Base-by-base conservation (phyloP, 35 echinoderm and acorn worm species). In the Amphiura filiformis region DNA sequence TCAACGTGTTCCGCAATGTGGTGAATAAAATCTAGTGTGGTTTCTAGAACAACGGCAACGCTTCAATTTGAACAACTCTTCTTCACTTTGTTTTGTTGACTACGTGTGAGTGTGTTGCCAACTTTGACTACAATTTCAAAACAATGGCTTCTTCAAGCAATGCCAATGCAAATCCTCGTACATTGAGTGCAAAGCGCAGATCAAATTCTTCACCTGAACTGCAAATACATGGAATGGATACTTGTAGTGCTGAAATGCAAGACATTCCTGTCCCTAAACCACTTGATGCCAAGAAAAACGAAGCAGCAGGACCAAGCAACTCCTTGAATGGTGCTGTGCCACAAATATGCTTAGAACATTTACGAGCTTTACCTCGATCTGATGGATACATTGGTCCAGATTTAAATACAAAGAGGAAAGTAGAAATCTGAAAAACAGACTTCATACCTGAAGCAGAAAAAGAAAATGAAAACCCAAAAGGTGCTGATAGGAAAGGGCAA, bases 201-300 rank as follows among this genome's bases (percentile, higher is more conserved):
- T 96, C 94, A 4, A 92, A 92, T 38, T 96, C 94, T 0, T 92
- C 94, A 31, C 94, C 94, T n/a, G 90, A 96, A 61, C 77, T 96
- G 38, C 90, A 89, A 22, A 52, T 89, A 75, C 39, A 86, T 47
- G 86, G 44, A 18, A 87, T 39, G 34, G 81, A 82, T 47, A n/a
- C n/a, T n/a, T n/a, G n/a, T n/a, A 76, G 44, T 56, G 44, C 80
- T 37, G 57, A 80, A 1, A 26, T 77, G 39, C 64, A 42, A 38
- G 61, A 81, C 0, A 64, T 56, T 37, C 87, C 79, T 39, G 79
- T 38, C 13, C 1, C 20, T 31, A 77, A 38, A 52, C 42, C 22
- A 34, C 7, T 20, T 20, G 44, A 7, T 52, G 44, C 44, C 20
- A 11, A 20, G 7, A 52, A 52, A 7, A 52, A 52, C 44, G 44